Conservation (phyloP, 2,113 vertebrate genomes). For the Otis tarda region DNA sequence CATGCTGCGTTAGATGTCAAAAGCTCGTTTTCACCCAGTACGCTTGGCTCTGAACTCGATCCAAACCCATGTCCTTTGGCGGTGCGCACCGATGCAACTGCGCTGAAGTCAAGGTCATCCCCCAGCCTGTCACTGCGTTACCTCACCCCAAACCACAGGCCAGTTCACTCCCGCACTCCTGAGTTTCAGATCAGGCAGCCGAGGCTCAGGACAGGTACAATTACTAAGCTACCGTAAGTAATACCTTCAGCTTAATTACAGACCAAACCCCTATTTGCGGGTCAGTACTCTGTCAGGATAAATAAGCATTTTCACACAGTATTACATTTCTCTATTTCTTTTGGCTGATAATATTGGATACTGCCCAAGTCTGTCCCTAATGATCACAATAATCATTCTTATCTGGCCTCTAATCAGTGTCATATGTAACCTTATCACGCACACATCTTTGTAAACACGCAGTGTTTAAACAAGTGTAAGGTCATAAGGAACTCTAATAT, state of each 20-base stretch:
- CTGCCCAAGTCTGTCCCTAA: slow-evolving; percentile 22
- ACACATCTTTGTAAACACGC: slow-evolving; percentile 49
- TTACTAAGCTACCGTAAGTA: slow-evolving; percentile 13
- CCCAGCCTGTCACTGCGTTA: not conserved
- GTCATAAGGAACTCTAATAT: slow-evolving; percentile 35
- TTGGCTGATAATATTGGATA: slow-evolving; percentile 57
- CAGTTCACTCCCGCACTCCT: not conserved
- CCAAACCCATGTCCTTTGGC: not conserved
- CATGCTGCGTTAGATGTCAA: not conserved
- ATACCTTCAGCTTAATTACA: not conserved
- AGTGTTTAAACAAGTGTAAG: slow-evolving; percentile 47
- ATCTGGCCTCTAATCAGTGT: slow-evolving; percentile 50
- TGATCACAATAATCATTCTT: slow-evolving; percentile 58
- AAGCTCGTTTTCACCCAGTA: not conserved
- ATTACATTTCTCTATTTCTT: slow-evolving; percentile 35
- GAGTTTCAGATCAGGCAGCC: not conserved
- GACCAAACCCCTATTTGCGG: slow-evolving; percentile 2
- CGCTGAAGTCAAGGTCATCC: slow-evolving; percentile 26
- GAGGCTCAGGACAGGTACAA: not conserved
- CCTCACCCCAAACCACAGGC: not conserved
- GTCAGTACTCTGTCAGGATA: slow-evolving; percentile 48
- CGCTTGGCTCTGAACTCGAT: not conserved
- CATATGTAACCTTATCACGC: slow-evolving; percentile 59
- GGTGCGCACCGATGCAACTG: rapidly evolving
- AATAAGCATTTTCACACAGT: slow-evolving; percentile 61